Evolutionary conservation across 2,888 invertebrate species (phyloP), one percentile per base, ranked within the genome.

Genomic region (Cephus sareptanus): DNA sequence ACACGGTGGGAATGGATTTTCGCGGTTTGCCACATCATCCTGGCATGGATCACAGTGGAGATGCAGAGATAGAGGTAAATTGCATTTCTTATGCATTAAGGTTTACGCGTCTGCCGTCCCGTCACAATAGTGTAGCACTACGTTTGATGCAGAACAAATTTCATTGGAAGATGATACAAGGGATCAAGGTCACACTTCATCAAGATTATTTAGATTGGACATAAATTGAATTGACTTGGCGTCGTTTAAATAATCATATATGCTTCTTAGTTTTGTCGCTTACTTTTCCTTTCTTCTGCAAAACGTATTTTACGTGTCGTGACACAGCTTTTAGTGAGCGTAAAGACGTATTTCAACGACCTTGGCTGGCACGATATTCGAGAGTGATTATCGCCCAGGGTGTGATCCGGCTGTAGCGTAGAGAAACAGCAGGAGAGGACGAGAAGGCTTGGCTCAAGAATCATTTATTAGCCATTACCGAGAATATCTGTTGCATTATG

Each of bases 1-100:
- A 71, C 71, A 86, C 86, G 82, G 77, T 86, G 76, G 87, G 84
- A 83, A 88, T 89, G 88, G 88, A 89, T 83, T 88, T 87, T 79
- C 87, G 86, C 82, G 86, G 85, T 79, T 83, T 87, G 80, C 82
- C 35, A 81, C 76, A 71, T 68, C 88, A 88, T 74, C 87, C 87
- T 77, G 83, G 84, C 70, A 82, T 83, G 56, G 87, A 86, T 81
- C 85, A 85, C 73, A 79, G 82, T 35, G 79, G 83, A 74, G 89
- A 89, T 77, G 79, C 81, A 13, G 87, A 87, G 71, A 78, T 81
- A 33, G 89, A 89, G 85, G 89, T 89, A 77, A 76, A 76, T 35
- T 31, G 71, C 71, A 30, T 69, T 77, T 23, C 68, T 76, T 33
- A 11, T 33, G 23, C n/a, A 56, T 23, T 0, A 9, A 56, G 9